Conservation (phyloP, 92 coral and sea anemone genomes). For the Desmophyllum pertusum region DNA sequence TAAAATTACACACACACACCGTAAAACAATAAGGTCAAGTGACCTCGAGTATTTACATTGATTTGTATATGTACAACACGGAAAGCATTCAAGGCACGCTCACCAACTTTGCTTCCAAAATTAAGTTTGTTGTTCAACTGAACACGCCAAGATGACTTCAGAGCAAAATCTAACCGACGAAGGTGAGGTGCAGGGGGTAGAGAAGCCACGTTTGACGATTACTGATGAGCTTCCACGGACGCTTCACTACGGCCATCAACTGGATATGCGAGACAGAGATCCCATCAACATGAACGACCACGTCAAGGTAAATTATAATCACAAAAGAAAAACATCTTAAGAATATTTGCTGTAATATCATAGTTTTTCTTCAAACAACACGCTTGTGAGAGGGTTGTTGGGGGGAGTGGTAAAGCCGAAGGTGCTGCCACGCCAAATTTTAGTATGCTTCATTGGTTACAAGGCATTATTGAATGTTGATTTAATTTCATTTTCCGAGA, state of each 20-base stretch:
- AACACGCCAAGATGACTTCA: background rate
- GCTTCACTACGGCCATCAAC: slow-evolving; percentile 52
- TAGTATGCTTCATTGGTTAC: background rate
- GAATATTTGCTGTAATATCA: background rate
- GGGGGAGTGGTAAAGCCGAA: too few relatives aligned
- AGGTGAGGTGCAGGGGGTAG: background rate
- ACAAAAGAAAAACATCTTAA: background rate
- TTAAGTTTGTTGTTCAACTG: background rate
- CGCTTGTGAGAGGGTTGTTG: background rate
- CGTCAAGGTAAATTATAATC: slow-evolving; percentile 52
- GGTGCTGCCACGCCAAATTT: background rate
- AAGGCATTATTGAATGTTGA: too few relatives aligned
- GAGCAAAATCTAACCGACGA: slow-evolving; percentile 5
- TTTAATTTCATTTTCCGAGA: background rate
- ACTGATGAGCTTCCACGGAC: background rate
- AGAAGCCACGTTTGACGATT: slow-evolving; percentile 11
- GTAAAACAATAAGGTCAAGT: background rate
- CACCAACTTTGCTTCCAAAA: background rate
- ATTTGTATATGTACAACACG: background rate
- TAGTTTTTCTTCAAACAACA: background rate
- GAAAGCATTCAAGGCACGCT: background rate
- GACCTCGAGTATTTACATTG: background rate
- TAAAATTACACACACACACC: too few relatives aligned
- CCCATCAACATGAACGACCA: slow-evolving; percentile 85
- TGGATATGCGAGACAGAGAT: slow-evolving; percentile 70